phyloP scores from a whole-genome alignment of 2,888 invertebrate genomes.

The Uropetala carovei region DNA sequence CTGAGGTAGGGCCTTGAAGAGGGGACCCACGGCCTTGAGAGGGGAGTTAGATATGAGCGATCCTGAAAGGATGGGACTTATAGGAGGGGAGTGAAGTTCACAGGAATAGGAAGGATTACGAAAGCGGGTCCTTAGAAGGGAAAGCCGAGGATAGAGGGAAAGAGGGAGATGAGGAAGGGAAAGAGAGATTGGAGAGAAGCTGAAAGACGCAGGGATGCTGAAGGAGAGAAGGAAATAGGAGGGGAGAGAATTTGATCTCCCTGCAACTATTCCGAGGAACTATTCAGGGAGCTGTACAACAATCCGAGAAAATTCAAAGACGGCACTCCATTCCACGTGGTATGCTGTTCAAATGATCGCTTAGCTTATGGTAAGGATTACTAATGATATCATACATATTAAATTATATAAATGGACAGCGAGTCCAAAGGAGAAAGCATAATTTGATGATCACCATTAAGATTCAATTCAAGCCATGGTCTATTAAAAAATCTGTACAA shows the following conservation, averaged over 20 bases:
- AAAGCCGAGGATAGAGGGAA: neutral
- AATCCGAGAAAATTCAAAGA: neutral
- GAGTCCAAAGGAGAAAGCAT: too few species aligned
- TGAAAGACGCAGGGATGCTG: conserved; percentile 5
- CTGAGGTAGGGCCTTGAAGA: neutral
- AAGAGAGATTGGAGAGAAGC: neutral
- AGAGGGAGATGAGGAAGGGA: neutral
- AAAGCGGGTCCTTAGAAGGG: conserved; percentile 7
- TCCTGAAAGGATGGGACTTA: conserved; percentile 19
- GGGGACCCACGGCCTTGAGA: neutral
- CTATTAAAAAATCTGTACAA: too few species aligned
- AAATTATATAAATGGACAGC: too few species aligned
- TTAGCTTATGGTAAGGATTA: neutral
- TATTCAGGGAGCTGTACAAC: neutral
- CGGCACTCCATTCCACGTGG: neutral
- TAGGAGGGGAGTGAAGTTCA: neutral
- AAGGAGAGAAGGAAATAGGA: neutral
- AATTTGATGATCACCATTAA: too few species aligned
- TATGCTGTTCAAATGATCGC: neutral
- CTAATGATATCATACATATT: neutral
- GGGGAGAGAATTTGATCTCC: neutral
- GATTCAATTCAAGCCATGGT: too few species aligned
- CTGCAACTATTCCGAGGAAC: neutral
- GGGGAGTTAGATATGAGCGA: conserved; percentile 11
- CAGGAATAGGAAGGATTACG: neutral